phyloP scores from a whole-genome alignment of 2,113 vertebrate genomes.

The Meleagris gallopavo region DNA sequence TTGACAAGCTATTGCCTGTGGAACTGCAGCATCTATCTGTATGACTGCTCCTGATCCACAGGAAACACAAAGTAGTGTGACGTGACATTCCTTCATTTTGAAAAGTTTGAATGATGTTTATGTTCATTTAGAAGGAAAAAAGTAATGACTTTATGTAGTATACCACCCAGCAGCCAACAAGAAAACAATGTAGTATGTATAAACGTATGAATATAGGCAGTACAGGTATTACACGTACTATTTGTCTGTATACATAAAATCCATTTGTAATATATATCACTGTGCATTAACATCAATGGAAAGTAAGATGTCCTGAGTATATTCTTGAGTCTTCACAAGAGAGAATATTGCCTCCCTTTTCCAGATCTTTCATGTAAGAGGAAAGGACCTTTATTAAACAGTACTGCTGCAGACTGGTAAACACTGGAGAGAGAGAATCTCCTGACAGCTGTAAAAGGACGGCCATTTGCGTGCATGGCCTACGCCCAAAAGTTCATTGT shows the following conservation, averaged over 20 bases:
- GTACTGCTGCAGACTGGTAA: slow-evolving; percentile 15
- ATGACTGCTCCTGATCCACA: neutral
- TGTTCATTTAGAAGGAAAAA: neutral
- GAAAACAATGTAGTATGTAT: neutral
- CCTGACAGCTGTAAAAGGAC: slow-evolving; percentile 7
- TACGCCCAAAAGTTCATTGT: slow-evolving; percentile 18
- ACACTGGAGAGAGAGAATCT: neutral
- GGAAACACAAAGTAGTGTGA: neutral
- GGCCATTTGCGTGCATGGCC: slow-evolving; percentile 4
- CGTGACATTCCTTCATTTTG: neutral
- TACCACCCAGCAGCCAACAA: neutral
- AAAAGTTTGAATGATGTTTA: neutral
- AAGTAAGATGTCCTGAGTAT: neutral
- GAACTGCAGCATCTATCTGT: neutral
- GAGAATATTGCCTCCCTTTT: neutral
- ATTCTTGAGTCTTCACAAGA: neutral
- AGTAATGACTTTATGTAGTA: neutral
- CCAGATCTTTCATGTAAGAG: neutral
- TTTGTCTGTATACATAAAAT: neutral
- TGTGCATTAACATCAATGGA: neutral
- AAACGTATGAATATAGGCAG: neutral
- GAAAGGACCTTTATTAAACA: slow-evolving; percentile 40
- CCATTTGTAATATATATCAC: neutral
- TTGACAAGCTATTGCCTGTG: slow-evolving; percentile 9
- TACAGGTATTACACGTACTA: neutral